Evolutionary conservation across 64 coral and sea anemone genomes (phyloP).

Genomic region (Pocillopora damicornis): DNA sequence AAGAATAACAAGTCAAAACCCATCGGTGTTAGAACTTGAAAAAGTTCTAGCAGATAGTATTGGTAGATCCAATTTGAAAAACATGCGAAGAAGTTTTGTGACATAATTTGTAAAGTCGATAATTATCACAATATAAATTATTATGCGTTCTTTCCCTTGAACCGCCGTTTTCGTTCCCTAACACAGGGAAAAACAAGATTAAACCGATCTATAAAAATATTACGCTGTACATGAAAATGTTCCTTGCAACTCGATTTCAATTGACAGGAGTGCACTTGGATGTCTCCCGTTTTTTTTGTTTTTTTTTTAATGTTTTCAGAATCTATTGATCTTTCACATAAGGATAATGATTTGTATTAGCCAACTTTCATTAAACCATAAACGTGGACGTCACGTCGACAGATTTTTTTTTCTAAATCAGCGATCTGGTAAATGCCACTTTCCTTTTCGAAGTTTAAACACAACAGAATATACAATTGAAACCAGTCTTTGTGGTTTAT

Average conservation of each 20-base stretch:
- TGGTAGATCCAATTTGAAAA: neutral
- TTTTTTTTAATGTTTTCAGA: neutral
- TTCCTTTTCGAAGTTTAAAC: no score
- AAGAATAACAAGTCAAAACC: no score
- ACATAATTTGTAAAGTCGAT: conserved; percentile 39
- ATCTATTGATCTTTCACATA: neutral
- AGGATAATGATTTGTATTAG: no score
- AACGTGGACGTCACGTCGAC: no score
- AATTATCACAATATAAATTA: conserved; percentile 31
- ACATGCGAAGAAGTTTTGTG: neutral
- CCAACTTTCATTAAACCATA: no score
- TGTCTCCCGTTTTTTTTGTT: neutral
- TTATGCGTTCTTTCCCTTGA: neutral
- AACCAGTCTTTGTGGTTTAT: no score
- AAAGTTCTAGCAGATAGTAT: no score
- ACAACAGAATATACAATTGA: no score
- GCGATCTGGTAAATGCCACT: no score
- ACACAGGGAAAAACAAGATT: no score
- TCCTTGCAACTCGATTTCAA: neutral
- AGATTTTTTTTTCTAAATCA: no score
- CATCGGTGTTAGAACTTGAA: no score
- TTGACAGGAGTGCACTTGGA: neutral
- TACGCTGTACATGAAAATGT: neutral
- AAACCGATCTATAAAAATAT: neutral
- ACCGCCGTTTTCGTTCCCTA: neutral